A percentile compares a stretch with the other conserved stretches of the same genome.
Evolutionary conservation across 2,888 invertebrate genomes (phyloP).

Genomic region (Gastrophysa polygoni): DNA sequence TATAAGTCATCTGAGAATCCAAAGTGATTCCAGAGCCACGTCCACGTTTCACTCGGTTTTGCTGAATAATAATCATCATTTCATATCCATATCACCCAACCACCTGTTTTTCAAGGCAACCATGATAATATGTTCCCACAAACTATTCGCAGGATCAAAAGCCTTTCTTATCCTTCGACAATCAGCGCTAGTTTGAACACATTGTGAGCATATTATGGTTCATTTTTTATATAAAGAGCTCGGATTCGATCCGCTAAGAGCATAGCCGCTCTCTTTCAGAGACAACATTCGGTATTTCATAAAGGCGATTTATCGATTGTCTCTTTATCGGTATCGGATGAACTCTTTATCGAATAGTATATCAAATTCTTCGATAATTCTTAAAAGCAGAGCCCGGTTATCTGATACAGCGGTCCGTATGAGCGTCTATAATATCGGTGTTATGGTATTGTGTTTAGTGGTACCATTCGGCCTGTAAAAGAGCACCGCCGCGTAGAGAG

Average conservation of each 20-base stretch:
- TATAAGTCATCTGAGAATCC: no score
- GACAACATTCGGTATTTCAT: slow-evolving; percentile 28
- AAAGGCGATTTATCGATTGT: slow-evolving; percentile 34
- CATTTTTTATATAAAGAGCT: background rate
- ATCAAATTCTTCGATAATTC: slow-evolving; percentile 42
- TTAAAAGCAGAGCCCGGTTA: slow-evolving; percentile 41
- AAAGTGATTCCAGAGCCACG: no score
- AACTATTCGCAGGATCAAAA: background rate
- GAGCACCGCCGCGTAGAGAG: slow-evolving; percentile 12
- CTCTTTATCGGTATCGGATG: slow-evolving; percentile 37
- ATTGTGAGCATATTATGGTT: background rate
- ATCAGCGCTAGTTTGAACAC: background rate
- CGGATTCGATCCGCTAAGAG: slow-evolving; percentile 17
- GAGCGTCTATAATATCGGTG: slow-evolving; percentile 34
- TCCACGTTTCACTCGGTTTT: no score
- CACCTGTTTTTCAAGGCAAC: background rate
- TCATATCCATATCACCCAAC: background rate
- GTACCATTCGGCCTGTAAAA: slow-evolving; percentile 18
- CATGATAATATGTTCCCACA: background rate
- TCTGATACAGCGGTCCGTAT: slow-evolving; percentile 42
- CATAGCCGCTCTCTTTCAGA: slow-evolving; percentile 39
- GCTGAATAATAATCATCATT: background rate
- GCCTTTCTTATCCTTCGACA: background rate
- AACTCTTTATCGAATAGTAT: slow-evolving; percentile 47
- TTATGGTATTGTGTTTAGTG: slow-evolving; percentile 32